phyloP scores from a whole-genome alignment of 1,140 invertebrate species.

The Drosophila neocordata region DNA sequence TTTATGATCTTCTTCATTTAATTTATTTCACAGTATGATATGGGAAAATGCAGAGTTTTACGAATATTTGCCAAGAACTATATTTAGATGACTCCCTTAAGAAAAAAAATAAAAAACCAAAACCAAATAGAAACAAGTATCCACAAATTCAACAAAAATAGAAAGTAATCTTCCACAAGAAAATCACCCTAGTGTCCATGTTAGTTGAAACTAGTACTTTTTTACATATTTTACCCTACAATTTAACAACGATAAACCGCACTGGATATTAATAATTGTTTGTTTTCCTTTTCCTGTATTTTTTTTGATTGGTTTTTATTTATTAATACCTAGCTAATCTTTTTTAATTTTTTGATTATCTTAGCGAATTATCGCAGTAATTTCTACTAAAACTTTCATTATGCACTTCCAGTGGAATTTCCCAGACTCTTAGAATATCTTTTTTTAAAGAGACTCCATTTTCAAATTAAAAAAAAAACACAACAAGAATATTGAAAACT shows the following conservation, averaged over 20 bases:
- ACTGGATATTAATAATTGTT: background rate
- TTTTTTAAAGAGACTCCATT: background rate
- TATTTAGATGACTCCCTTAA: conserved; percentile 54
- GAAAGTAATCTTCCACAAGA: background rate
- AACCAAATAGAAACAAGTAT: conserved; percentile 35
- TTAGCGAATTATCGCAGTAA: background rate
- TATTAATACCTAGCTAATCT: background rate
- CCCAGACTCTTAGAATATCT: background rate
- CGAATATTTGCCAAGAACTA: conserved; percentile 74
- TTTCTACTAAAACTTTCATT: background rate
- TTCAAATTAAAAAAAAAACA: too few relatives aligned
- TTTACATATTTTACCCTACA: background rate
- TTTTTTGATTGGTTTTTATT: background rate
- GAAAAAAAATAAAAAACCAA: conserved; percentile 55
- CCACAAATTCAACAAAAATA: background rate
- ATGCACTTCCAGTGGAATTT: background rate
- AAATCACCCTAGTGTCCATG: background rate
- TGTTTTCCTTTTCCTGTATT: background rate
- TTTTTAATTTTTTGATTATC: background rate
- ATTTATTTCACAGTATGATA: conserved; percentile 79
- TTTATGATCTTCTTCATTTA: conserved; percentile 61
- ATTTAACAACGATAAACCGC: background rate
- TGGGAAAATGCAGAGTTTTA: conserved; percentile 78
- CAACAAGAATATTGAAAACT: background rate
- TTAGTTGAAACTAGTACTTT: background rate